These are phyloP conservation scores for Hyperopisus bebe DNA, from an alignment of 2,113 vertebrate species.

Conservation along the genomic window DNA sequence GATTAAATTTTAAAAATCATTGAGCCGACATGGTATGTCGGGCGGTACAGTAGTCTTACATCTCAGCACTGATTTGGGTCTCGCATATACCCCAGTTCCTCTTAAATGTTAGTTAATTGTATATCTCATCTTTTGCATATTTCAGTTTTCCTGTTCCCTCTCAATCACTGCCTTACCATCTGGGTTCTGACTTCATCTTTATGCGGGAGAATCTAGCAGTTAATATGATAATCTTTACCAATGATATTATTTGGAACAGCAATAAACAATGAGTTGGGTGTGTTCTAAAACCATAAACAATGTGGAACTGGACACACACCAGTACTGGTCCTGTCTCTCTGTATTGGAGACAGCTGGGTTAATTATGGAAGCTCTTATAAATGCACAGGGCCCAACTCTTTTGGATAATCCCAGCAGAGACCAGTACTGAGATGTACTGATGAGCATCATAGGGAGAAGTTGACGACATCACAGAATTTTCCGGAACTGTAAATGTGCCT, in stretches of 20 bases:
- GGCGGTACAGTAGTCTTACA: not conserved
- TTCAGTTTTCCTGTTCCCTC: not conserved
- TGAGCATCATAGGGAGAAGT: not conserved
- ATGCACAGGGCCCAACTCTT: not conserved
- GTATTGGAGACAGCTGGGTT: not conserved
- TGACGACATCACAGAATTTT: not conserved
- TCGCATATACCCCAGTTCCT: not conserved
- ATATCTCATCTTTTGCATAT: not conserved
- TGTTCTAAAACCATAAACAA: not conserved
- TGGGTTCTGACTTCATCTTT: not conserved
- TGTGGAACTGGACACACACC: not conserved
- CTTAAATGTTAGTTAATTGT: not conserved
- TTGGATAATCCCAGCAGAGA: not conserved
- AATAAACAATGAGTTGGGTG: not conserved
- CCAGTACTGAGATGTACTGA: not conserved
- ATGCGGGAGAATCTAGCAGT: not conserved
- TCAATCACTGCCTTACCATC: not conserved
- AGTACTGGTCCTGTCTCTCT: not conserved
- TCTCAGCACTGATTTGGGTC: not conserved
- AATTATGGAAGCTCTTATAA: not conserved
- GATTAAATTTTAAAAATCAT: conserved; percentile 9
- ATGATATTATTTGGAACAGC: not conserved
- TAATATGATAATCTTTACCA: not conserved
- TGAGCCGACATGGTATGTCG: not conserved
- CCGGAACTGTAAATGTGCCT: not conserved